A percentile compares a stretch with the other conserved stretches of the same genome.
phyloP scores from a whole-genome alignment of 2,888 invertebrate species.

The Cephalotes varians region DNA sequence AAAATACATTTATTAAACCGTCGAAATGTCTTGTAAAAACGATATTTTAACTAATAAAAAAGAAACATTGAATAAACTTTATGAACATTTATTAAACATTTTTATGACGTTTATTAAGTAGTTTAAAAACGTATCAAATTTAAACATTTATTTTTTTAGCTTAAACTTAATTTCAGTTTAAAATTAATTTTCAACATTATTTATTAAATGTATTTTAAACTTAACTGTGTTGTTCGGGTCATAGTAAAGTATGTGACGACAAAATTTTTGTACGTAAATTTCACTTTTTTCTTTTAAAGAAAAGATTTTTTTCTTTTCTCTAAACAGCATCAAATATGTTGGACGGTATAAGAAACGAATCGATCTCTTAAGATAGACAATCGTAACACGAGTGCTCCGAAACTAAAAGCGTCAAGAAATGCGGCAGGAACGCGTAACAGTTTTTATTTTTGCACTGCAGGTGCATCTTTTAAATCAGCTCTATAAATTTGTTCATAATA shows the following conservation, averaged over 20 bases:
- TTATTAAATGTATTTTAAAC: too few species aligned
- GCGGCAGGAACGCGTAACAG: slow-evolving; percentile 38
- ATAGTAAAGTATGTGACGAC: neutral
- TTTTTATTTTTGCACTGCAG: slow-evolving; percentile 35
- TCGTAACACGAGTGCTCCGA: slow-evolving; percentile 15
- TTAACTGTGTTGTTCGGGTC: too few species aligned
- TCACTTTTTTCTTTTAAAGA: neutral
- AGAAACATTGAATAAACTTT: too few species aligned
- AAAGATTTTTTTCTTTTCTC: neutral
- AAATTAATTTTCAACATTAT: too few species aligned
- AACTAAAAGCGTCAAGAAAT: slow-evolving; percentile 45
- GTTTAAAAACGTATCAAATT: too few species aligned
- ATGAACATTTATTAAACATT: too few species aligned
- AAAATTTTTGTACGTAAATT: neutral
- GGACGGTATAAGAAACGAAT: neutral
- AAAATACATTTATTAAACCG: too few species aligned
- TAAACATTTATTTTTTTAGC: too few species aligned
- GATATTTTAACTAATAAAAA: too few species aligned
- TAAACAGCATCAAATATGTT: neutral
- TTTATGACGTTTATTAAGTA: too few species aligned
- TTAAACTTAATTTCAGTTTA: too few species aligned
- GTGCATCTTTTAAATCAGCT: neutral
- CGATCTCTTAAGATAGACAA: slow-evolving; percentile 36
- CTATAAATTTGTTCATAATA: neutral
- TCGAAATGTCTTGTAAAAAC: too few species aligned